Base-by-base conservation (phyloP, 1,140 invertebrate genomes). In the Scaptomyza montana region DNA sequence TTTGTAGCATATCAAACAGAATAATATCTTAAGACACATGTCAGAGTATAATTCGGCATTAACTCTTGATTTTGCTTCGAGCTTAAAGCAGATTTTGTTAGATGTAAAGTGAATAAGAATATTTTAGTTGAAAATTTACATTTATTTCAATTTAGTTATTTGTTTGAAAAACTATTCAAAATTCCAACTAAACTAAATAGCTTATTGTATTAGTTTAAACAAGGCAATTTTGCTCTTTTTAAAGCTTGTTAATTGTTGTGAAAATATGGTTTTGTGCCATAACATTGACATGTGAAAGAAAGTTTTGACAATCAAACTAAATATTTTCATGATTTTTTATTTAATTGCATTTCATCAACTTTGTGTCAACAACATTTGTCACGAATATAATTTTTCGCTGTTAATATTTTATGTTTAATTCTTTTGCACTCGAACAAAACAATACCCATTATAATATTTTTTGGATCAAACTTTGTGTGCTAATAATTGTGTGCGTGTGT, bases 401-500 rank as follows among this genome's bases (percentile, higher is more conserved):
- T 43, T 3, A 43, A 43, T n/a, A 43, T 43, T 43, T 43, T 12
- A 43, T 43, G 39, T n/a, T n/a, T 43, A 0, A 33, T n/a, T n/a
- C 12, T 43, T 43, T n/a, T 9, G 33, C 33, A 36, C 33, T 36
- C 33, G n/a, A 12, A 43, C 43, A 66, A 25, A 47, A 21, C 9
- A 47, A 47, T 21, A 53, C 7, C n/a, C 33, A 62, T 57, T 43
- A 43, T 43, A 7, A 33, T 33, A 16, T 72, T 55, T 49, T 66
- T 67, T 60, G n/a, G 5, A 41, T 13, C 25, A 21, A 49, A 67
- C 36, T 60, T 60, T 51, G 5, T 5, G 8, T 30, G 12, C n/a
- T 13, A 39, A 49, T 49, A 56, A 56, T 56, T 49, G 45, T 16
- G 64, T 66, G 56, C 65, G 47, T 30, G 28, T 51, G 28, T 49